Evolutionary conservation across 2,888 invertebrate genomes (phyloP).

Genomic region (Epinotia brunnichana): DNA sequence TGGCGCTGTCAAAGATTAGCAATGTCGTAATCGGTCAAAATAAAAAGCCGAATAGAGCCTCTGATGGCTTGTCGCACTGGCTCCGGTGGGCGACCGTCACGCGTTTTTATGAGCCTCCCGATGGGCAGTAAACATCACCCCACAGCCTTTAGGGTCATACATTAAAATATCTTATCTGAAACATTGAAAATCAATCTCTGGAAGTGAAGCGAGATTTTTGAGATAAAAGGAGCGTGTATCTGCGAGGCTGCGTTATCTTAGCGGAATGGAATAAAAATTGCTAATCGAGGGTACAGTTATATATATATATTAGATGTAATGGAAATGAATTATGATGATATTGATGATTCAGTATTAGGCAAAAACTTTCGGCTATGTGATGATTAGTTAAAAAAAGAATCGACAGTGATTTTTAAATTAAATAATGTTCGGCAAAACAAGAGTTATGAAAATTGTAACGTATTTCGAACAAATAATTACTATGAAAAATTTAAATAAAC

Average conservation of each 20-base stretch:
- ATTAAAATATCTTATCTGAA: constrained; percentile 42
- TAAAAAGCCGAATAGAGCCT: neutral
- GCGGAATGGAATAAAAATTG: neutral
- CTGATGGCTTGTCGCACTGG: constrained; percentile 53
- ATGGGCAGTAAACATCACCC: constrained; percentile 58
- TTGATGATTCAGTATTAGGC: too few species aligned
- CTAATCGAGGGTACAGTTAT: too few species aligned
- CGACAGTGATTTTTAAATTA: too few species aligned
- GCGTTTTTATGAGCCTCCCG: constrained; percentile 63
- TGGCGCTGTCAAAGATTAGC: neutral
- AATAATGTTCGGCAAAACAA: too few species aligned
- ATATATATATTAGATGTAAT: too few species aligned
- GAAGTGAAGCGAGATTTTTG: constrained; percentile 20
- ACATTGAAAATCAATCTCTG: constrained; percentile 41
- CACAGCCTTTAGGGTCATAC: constrained; percentile 46
- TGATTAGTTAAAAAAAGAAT: too few species aligned
- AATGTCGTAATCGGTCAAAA: neutral
- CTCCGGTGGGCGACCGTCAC: constrained; percentile 61
- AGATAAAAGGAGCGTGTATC: constrained; percentile 17
- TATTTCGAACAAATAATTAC: too few species aligned
- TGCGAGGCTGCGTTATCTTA: neutral
- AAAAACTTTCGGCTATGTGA: too few species aligned
- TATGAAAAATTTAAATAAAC: too few species aligned
- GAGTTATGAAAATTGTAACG: too few species aligned
- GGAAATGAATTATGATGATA: too few species aligned